Evolutionary conservation across 2,888 invertebrate species (phyloP).

Genomic region (Lampropteryx suffumata): DNA sequence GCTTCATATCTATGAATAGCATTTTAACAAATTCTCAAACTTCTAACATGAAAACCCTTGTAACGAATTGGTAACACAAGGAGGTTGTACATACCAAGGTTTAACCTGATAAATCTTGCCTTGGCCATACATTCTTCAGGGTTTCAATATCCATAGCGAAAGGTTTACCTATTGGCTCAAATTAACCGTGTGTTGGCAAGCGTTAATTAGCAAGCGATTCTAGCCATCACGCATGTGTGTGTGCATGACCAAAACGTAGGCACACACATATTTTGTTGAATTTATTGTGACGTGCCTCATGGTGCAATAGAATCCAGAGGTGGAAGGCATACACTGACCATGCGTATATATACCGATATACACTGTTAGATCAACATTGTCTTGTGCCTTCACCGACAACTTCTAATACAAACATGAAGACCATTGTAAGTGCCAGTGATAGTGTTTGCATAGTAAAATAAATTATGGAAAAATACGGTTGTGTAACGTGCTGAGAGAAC

Average conservation of each 20-base stretch:
- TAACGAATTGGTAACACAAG: no score
- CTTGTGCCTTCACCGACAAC: constrained; percentile 68
- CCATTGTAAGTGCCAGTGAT: constrained; percentile 75
- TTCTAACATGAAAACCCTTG: no score
- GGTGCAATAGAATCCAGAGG: constrained; percentile 72
- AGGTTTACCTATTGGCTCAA: constrained; percentile 7
- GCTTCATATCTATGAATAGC: no score
- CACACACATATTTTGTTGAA: constrained; percentile 64
- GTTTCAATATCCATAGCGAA: constrained; percentile 7
- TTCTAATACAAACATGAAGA: constrained; percentile 73
- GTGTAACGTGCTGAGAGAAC: constrained; percentile 33
- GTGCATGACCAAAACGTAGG: constrained; percentile 48
- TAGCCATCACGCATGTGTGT: constrained; percentile 50
- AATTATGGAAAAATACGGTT: constrained; percentile 26
- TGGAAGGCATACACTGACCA: constrained; percentile 68
- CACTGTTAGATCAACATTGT: constrained; percentile 73
- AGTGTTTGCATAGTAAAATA: constrained; percentile 45
- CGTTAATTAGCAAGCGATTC: constrained; percentile 39
- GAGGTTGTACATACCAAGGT: neutral
- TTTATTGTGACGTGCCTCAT: constrained; percentile 67
- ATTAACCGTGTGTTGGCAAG: constrained; percentile 16
- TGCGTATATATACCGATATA: constrained; percentile 76
- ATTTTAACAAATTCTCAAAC: no score
- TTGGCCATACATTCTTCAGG: constrained; percentile 3
- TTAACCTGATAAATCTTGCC: neutral